Percentiles rank a stretch among this genome's conserved stretches.
Evolutionary conservation across 2,888 invertebrate genomes (phyloP).

Genomic region (Andrena dorsata): DNA sequence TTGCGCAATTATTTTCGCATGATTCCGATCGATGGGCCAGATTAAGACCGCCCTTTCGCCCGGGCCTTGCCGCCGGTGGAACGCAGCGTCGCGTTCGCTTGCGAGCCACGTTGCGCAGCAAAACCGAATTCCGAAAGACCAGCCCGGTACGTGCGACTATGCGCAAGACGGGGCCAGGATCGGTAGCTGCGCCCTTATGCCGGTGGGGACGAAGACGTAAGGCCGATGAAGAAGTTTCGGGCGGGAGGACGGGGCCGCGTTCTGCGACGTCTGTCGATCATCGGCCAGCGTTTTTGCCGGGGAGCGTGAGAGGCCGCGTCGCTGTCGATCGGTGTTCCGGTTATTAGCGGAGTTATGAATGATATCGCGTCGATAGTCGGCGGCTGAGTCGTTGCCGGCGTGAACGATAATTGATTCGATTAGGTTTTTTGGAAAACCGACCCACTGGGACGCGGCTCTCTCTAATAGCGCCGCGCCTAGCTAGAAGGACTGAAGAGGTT

Average conservation of each 20-base stretch:
- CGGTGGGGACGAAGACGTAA: constrained; percentile 51
- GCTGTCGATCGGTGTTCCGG: constrained; percentile 44
- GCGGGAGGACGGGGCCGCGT: not conserved
- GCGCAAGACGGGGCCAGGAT: constrained; percentile 25
- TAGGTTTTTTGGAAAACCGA: constrained; percentile 16
- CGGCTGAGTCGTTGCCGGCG: constrained; percentile 7
- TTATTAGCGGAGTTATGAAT: constrained; percentile 56
- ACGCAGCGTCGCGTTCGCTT: constrained; percentile 54
- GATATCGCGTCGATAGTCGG: constrained; percentile 30
- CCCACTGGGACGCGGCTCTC: not conserved
- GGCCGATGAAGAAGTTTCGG: constrained; percentile 51
- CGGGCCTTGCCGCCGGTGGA: constrained; percentile 45
- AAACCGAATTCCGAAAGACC: constrained; percentile 68
- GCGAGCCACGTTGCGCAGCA: constrained; percentile 56
- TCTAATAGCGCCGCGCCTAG: not conserved
- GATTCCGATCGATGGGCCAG: constrained; percentile 74
- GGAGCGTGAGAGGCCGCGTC: constrained; percentile 15
- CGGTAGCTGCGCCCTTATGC: constrained; percentile 1
- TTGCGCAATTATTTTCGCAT: constrained; percentile 77
- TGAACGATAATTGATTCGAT: constrained; percentile 34
- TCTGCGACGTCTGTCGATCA: constrained; percentile 58
- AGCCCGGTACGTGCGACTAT: constrained; percentile 68
- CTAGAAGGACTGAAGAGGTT: no score
- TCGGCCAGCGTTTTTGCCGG: constrained; percentile 38
- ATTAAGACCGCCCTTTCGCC: constrained; percentile 70